Base-by-base conservation (phyloP, 2,113 vertebrate species). In the Scomber scombrus region DNA sequence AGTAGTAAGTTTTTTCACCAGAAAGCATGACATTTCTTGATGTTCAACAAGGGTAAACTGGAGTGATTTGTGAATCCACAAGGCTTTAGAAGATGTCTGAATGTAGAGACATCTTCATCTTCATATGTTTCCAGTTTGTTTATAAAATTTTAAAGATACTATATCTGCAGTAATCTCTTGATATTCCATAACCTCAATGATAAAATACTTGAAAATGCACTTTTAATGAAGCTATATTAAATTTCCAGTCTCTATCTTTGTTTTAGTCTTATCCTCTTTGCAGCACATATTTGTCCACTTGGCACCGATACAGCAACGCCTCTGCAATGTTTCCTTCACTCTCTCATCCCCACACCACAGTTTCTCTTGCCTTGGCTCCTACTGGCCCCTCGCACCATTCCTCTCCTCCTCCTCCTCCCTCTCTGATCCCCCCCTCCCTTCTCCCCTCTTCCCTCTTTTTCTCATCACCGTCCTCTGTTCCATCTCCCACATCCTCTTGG, bases 401-500 rank as follows among this genome's bases (percentile, higher is more conserved):
- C 43, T 57, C 45, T 21, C 58, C 40, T n/a, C 21, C 40, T n/a
- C 21, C 61, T 50, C 49, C 57, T 50, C 78, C 50, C 26, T 73
- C 51, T 55, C 54, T 51, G 18, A 82, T 64, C 50, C 14, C 23
- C 18, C 65, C n/a, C 43, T 60, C 43, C 31, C 52, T 31, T 60
- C 16, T 29, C 9, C 34, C 29, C 47, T 13, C 9, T 46, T 46
- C 55, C 63, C 56, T 80, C 61, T 78, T 85, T 85, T 85, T 88
- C 90, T 85, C 80, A 79, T 87, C 81, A 71, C 63, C 8, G 0
- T 75, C 58, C 80, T 46, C 67, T 40, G 34, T 43, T 70, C 89
- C 51, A 4, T 75, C 81, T 86, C 89, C 91, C 87, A 89, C 88
- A 88, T 91, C 87, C 85, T 91, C 74, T 69, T 85, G 84, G 87